Conservation (phyloP, 2,888 invertebrate species). For the Copidosoma aretas region DNA sequence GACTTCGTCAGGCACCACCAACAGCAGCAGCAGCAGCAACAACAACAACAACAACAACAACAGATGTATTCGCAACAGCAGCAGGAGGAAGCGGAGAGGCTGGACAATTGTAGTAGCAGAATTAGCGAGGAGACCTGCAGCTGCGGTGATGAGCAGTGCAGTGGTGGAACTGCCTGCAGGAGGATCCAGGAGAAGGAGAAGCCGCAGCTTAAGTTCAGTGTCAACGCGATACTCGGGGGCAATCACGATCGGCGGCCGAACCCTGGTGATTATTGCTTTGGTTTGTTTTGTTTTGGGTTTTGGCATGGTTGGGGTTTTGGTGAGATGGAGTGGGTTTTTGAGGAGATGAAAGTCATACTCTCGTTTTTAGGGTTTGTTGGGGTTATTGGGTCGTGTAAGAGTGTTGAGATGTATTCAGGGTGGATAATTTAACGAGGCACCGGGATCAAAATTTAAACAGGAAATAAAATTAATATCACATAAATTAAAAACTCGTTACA, state of each 20-base stretch:
- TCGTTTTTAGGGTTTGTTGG: too few relatives aligned
- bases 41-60: conserved; percentile 24
- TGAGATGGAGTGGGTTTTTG: too few relatives aligned
- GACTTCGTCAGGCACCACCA: conserved; percentile 44
- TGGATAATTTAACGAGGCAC: too few relatives aligned
- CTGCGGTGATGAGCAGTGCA: conserved; percentile 59
- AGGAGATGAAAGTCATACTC: too few relatives aligned
- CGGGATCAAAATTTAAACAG: too few relatives aligned
- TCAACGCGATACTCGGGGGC: conserved; percentile 85
- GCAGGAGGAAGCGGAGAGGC: conserved; percentile 41
- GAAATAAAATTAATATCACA: too few relatives aligned
- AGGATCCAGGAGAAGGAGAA: conserved; percentile 65
- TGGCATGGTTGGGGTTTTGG: background rate
- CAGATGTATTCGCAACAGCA: conserved; percentile 43
- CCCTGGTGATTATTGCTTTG: conserved; percentile 51
- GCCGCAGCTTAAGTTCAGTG: conserved; percentile 89
- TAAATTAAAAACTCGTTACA: too few relatives aligned
- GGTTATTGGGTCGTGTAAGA: too few relatives aligned
- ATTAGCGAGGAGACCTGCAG: conserved; percentile 59
- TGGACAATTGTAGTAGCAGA: conserved; percentile 47
- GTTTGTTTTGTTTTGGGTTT: background rate
- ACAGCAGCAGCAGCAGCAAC: conserved; percentile 12
- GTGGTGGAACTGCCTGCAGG: conserved; percentile 52
- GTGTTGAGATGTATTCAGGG: too few relatives aligned
- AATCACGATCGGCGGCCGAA: conserved; percentile 64